Evolutionary conservation across 1,140 invertebrate species (phyloP).

Genomic region (Platorchestia sp.): DNA sequence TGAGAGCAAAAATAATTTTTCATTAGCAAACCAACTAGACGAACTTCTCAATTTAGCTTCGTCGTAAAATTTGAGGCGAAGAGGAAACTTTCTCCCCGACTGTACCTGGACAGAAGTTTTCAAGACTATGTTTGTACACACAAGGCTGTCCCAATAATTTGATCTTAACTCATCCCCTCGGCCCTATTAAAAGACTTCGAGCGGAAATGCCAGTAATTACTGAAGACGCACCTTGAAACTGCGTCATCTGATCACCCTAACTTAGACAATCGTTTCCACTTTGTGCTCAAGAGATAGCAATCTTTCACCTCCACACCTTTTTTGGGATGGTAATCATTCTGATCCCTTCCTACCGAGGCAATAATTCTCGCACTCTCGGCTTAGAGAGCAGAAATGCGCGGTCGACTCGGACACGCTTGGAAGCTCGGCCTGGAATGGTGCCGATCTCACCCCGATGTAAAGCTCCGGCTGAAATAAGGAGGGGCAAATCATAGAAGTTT

Average conservation of each 20-base stretch:
- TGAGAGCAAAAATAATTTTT: no score
- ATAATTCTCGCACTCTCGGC: neutral
- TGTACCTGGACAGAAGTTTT: no score
- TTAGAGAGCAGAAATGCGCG: neutral
- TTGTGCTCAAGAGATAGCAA: neutral
- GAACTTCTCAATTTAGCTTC: no score
- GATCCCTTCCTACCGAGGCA: neutral
- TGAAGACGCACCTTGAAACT: neutral
- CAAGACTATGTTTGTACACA: neutral
- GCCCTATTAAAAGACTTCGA: neutral
- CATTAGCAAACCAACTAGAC: no score
- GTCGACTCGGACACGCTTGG: neutral
- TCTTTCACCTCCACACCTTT: neutral
- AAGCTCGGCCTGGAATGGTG: neutral
- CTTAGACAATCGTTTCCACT: neutral
- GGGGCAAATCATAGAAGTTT: neutral
- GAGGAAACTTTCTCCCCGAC: no score
- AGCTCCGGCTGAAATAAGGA: neutral
- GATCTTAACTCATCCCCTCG: neutral
- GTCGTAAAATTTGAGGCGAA: no score
- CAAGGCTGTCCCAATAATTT: neutral
- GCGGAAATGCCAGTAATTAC: neutral
- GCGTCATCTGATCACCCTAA: neutral
- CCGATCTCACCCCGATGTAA: neutral
- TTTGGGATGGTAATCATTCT: neutral